Base-by-base conservation (phyloP, 2,888 invertebrate species). In the Therioaphis trifolii region DNA sequence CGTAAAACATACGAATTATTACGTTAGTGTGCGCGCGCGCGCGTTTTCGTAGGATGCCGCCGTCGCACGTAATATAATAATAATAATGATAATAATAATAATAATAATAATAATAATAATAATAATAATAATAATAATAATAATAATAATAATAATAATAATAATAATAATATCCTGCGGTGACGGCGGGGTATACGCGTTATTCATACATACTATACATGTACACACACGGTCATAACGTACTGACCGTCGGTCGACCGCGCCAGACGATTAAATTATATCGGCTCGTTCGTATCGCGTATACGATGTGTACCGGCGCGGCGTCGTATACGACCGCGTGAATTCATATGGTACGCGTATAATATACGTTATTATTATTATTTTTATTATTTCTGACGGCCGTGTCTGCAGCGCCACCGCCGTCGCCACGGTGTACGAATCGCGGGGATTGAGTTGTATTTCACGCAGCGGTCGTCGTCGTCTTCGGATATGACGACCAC, bases 361-460 rank as follows among this genome's bases (percentile, higher is more conserved):
- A 15, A 52, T 52, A n/a, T 55, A n/a, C n/a, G n/a, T n/a, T n/a
- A n/a, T n/a, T n/a, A n/a, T n/a, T n/a, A n/a, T n/a, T n/a, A n/a
- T n/a, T n/a, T n/a, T n/a, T n/a, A n/a, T n/a, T n/a, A n/a, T n/a
- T n/a, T n/a, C n/a, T n/a, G n/a, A n/a, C n/a, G n/a, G n/a, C n/a
- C n/a, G n/a, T n/a, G n/a, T n/a, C n/a, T n/a, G n/a, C n/a, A n/a
- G n/a, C n/a, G n/a, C n/a, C n/a, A n/a, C n/a, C n/a, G n/a, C n/a
- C n/a, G n/a, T n/a, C n/a, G n/a, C n/a, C n/a, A n/a, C n/a, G n/a
- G 21, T 55, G 18, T 18, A n/a, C 21, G 55, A 21, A 9, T 7
- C 18, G n/a, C 55, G 55, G 27, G 27, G 66, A 77, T 77, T 77
- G 66, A 77, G 77, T 77, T 77, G 63, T 77, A 77, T 66, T 66